Conservation (phyloP, 64 coral and sea anemone species). For the Stylophora pistillata region DNA sequence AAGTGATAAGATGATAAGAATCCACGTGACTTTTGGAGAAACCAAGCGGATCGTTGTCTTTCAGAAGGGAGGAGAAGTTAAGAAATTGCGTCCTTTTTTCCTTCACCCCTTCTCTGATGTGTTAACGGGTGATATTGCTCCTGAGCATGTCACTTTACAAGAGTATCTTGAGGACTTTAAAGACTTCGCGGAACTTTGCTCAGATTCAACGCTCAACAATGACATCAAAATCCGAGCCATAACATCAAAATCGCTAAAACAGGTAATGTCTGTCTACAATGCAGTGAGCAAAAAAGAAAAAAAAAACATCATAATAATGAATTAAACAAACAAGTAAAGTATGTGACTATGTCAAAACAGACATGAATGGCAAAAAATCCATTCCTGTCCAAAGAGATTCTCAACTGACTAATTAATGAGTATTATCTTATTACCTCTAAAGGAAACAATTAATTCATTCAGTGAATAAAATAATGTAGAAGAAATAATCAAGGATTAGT, state of each 20-base stretch:
- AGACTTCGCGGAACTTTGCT: not conserved
- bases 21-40: not conserved
- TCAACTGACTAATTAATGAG: too few relatives aligned
- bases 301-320: too few relatives aligned
- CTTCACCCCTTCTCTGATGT: not conserved
- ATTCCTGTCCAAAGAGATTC: too few relatives aligned
- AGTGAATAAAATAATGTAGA: too few relatives aligned
- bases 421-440: too few relatives aligned
- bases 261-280: too few relatives aligned
- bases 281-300: too few relatives aligned
- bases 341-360: too few relatives aligned
- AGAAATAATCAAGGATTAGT: too few relatives aligned
- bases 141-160: slow-evolving; percentile 6
- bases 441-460: too few relatives aligned
- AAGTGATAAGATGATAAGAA: not conserved
- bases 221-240: not conserved
- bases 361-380: too few relatives aligned
- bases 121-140: not conserved
- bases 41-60: not conserved
- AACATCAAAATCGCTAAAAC: not conserved
- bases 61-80: not conserved
- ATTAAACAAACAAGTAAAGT: too few relatives aligned
- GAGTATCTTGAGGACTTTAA: not conserved
- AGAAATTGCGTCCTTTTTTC: not conserved
- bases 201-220: not conserved